phyloP scores from a whole-genome alignment of 2,797 vertebrate genomes.

The Rhinatrema bivittatum region DNA sequence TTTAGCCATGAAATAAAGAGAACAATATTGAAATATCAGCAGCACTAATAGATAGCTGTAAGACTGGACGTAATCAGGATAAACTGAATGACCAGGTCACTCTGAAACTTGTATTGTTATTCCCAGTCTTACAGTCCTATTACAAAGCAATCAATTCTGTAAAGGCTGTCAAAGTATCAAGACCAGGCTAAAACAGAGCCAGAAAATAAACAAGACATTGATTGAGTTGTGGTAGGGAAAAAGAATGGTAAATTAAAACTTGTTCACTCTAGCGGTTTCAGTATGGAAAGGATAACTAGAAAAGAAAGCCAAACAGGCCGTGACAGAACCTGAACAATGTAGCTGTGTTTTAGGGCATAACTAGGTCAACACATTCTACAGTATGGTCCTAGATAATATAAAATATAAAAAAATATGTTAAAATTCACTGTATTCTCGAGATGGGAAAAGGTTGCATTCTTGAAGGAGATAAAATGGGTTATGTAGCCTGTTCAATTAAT shows the following conservation, averaged over 20 bases:
- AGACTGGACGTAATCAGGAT: background rate
- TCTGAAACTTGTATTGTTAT: background rate
- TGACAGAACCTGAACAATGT: too few species aligned
- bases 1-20: background rate
- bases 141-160: background rate
- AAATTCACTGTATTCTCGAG: too few species aligned
- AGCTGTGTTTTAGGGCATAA: too few species aligned
- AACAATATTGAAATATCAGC: too few species aligned
- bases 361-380: too few species aligned
- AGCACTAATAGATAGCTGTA: background rate
- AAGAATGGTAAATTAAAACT: background rate
- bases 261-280: background rate
- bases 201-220: background rate
- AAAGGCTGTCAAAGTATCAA: background rate
- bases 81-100: background rate
- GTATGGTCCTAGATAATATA: too few species aligned
- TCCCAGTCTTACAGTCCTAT: background rate
- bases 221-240: background rate
- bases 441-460: too few species aligned
- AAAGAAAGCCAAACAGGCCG: background rate
- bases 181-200: background rate
- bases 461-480: too few species aligned
- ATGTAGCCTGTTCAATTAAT: too few species aligned
- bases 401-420: too few species aligned
- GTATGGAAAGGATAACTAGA: background rate